Percentiles rank a stretch among this genome's conserved stretches.
These are phyloP conservation scores for Helicorthomorpha holstii DNA, from an alignment of 1,140 invertebrate genomes.

Conservation along the genomic window DNA sequence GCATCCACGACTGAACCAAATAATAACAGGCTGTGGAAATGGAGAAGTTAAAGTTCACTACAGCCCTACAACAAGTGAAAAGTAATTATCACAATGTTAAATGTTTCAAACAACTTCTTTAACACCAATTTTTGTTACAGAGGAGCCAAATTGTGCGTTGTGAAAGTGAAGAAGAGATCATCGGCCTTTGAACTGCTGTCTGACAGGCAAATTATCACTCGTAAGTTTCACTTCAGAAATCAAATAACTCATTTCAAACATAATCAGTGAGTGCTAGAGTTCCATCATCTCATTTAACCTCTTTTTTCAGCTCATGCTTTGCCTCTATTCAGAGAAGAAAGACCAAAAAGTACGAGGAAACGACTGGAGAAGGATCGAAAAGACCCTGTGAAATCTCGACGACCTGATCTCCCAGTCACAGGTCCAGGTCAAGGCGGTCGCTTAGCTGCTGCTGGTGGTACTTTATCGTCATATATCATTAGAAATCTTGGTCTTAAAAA, in stretches of 20 bases:
- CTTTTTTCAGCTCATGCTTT: slow-evolving; percentile 58
- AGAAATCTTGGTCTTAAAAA: slow-evolving; percentile 86
- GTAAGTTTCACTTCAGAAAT: slow-evolving; percentile 25
- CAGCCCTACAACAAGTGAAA: slow-evolving; percentile 60
- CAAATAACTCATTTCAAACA: too few relatives aligned
- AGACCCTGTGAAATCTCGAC: slow-evolving; percentile 77
- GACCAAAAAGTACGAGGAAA: slow-evolving; percentile 72
- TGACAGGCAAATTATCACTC: slow-evolving; percentile 88
- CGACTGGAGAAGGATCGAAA: slow-evolving; percentile 79
- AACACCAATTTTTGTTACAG: slow-evolving; percentile 24
- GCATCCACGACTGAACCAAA: slow-evolving; percentile 95
- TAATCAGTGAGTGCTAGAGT: too few relatives aligned
- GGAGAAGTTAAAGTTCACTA: slow-evolving; percentile 82
- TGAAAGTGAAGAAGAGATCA: slow-evolving; percentile 49
- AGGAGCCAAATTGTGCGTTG: slow-evolving; percentile 78
- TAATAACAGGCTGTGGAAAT: slow-evolving; percentile 82
- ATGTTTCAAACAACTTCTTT: neutral
- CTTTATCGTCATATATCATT: slow-evolving; percentile 92
- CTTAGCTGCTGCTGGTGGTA: slow-evolving; percentile 86
- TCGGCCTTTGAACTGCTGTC: slow-evolving; percentile 53
- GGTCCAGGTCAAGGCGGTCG: slow-evolving; percentile 79
- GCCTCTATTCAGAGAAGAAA: slow-evolving; percentile 85
- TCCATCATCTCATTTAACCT: too few relatives aligned
- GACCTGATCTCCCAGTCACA: slow-evolving; percentile 87
- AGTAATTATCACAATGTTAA: neutral